phyloP scores from a whole-genome alignment of 2,113 vertebrate genomes.

The Bos taurus region ARS-UCD2.0 NC_037333.1:72461501-72462000 shows the following conservation, averaged over 20 bases:
- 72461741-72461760: neutral
- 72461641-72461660: neutral
- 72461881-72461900: neutral
- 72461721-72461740: neutral
- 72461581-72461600: neutral
- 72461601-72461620: neutral
- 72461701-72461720: neutral
- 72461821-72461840: neutral
- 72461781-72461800: neutral
- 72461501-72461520: neutral
- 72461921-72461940: neutral
- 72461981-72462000: neutral
- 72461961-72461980: neutral
- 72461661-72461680: neutral
- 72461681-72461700: neutral
- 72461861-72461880: neutral
- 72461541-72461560: neutral
- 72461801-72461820: neutral
- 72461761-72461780: neutral
- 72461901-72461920: neutral
- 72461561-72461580: neutral
- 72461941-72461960: neutral
- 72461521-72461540: neutral
- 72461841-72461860: neutral
- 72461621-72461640: neutral